A percentile compares a stretch with the other conserved stretches of the same genome.
Evolutionary conservation across 2,797 vertebrate species (phyloP).

Genomic region (Peromyscus melanophrys): DNA sequence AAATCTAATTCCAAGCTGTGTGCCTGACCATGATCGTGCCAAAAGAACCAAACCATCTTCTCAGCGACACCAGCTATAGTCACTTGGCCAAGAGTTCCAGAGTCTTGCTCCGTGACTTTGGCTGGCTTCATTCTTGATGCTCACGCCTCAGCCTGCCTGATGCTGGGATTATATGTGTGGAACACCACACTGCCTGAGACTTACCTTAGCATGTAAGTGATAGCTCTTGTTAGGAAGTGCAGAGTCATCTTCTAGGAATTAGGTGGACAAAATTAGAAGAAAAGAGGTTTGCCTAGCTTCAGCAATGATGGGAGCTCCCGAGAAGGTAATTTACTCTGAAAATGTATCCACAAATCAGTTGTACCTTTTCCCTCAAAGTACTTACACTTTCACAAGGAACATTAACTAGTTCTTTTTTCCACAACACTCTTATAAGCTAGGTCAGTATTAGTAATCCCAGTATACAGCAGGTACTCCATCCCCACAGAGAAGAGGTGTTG

Average conservation of each 20-base stretch:
- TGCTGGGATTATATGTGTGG: background rate
- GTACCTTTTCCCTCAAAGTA: conserved; percentile 31
- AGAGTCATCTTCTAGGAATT: conserved; percentile 14
- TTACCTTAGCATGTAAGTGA: background rate
- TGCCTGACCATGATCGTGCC: background rate
- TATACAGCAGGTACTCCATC: background rate
- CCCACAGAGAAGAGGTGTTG: background rate
- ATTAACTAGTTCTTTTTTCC: conserved; percentile 65
- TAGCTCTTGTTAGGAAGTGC: conserved; percentile 54
- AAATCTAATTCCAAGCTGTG: background rate
- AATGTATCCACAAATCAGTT: conserved; percentile 20
- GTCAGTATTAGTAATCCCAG: conserved; percentile 35
- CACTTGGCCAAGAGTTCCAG: background rate
- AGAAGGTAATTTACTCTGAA: conserved; percentile 59
- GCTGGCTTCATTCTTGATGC: background rate
- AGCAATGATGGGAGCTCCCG: background rate
- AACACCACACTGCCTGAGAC: background rate
- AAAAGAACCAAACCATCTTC: background rate
- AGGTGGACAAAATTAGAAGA: conserved; percentile 55
- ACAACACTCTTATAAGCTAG: conserved; percentile 9
- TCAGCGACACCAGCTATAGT: background rate
- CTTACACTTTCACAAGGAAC: conserved; percentile 3
- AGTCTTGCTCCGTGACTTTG: background rate
- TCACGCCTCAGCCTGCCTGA: background rate
- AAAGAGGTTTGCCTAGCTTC: conserved; percentile 5